Base-by-base conservation (phyloP, 2,113 vertebrate genomes). In the Lontra canadensis region DNA sequence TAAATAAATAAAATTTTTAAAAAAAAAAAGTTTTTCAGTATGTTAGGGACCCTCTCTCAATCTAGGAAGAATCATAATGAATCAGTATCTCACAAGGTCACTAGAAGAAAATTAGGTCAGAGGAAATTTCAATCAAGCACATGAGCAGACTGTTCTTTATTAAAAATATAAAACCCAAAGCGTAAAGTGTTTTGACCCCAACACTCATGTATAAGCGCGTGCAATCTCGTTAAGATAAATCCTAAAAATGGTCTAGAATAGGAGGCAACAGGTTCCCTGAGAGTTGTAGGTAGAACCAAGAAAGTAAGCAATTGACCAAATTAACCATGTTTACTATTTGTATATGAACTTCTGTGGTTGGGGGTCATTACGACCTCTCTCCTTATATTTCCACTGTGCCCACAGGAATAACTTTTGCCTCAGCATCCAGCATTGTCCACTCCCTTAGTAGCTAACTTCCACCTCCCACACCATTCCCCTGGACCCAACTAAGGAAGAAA, bases 61-160 rank as follows among this genome's bases (percentile, higher is more conserved):
- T 49, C 49, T 52, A 73, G 47, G 23, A 90, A 96, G n/a, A 82
- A 26, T 93, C 78, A 82, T 84, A 85, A 93, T 91, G 59, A 93
- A 88, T 57, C 34, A 74, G 18, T 25, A 59, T 34, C 20, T 96
- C 88, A 73, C 13, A 79, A 69, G 34, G 31, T 59, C 25, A 59
- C 42, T 57, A 63, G 25, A 76, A 74, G 65, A 61, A 92, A 96
- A 17, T 34, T 47, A 52, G 21, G 76, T 52, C 13, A 13, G 4
- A 95, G 15, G 5, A 83, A 90, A 93, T 91, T 82, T 86, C 61
- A 71, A 23, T 61, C n/a, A 31, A 82, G 13, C 9, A 79, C 36
- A 76, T 73, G 34, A 91, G n/a, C 34, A 85, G 29, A 96, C 69
- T 65, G 20, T 49, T 92, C 63, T 31, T 88, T 96, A 84, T 34